Base-by-base conservation (phyloP, 2,113 vertebrate genomes). In the Dasyprocta punctata region DNA sequence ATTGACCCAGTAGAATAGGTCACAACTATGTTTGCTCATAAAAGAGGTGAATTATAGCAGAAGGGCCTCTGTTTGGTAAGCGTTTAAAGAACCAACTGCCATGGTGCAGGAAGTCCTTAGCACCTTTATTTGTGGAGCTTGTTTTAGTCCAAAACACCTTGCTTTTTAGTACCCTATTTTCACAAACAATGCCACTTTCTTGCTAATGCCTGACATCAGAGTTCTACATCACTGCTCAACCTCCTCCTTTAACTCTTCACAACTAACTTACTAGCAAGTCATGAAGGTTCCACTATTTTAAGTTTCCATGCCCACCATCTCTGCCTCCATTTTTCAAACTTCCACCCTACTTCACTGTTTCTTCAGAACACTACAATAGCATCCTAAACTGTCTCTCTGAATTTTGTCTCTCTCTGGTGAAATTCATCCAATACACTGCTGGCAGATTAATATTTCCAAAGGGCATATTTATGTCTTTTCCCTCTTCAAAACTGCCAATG, bases 401-500 rank as follows among this genome's bases (percentile, higher is more conserved):
- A 52, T 81, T 89, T 73, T 81, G 60, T 86, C 86, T 69, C 52
- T 65, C 33, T 90, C 44, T 56, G 73, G 61, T 95, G 60, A 24
- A 44, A 33, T 85, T 96, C 91, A 47, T 69, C 73, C 61, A 69
- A 24, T 54, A 86, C 80, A 36, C 9, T 67, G 56, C 83, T 93
- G 52, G 38, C 80, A 93, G 93, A 97, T 91, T 89, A 94, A 75
- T 88, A 73, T 96, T 93, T 95, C 87, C 84, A 89, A 26, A 44
- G 49, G 86, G 65, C 69, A 49, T 86, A 81, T 78, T 88, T 81
- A 77, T 78, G 47, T 82, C 89, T 92, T 94, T 89, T 69, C 60
- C 52, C 49, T 67, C 71, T 94, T 95, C 63, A 97, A 77, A 97
- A 94, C 71, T 81, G 65, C 90, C 73, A 78, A 61, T 89, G 83